Evolutionary conservation across 1,140 invertebrate genomes (phyloP).

Genomic region (Bicyclus anynana): DNA sequence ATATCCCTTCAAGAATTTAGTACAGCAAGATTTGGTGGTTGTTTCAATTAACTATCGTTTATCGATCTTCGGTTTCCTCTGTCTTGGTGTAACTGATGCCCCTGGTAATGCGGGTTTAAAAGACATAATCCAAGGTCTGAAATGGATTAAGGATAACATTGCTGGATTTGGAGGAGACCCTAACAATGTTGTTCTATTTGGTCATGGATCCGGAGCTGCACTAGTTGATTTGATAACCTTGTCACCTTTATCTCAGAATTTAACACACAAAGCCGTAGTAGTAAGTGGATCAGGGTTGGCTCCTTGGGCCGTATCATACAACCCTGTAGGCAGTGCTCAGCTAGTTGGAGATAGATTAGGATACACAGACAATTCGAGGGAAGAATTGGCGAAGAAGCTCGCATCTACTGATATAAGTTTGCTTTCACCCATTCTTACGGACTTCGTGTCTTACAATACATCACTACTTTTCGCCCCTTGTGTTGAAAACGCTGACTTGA

Average conservation of each 20-base stretch:
- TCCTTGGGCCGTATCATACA: slow-evolving; percentile 81
- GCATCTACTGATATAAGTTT: slow-evolving; percentile 35
- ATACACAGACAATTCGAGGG: slow-evolving; percentile 35
- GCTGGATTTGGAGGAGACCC: slow-evolving; percentile 82
- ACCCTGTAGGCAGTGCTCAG: slow-evolving; percentile 71
- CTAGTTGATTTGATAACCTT: slow-evolving; percentile 81
- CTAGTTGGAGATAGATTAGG: slow-evolving; percentile 45
- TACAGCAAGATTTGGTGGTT: slow-evolving; percentile 46
- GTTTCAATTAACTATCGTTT: slow-evolving; percentile 56
- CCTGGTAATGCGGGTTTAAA: slow-evolving; percentile 82
- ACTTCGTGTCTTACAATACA: slow-evolving; percentile 49
- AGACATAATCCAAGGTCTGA: slow-evolving; percentile 80
- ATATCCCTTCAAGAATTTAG: slow-evolving; percentile 37
- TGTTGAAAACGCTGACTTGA: slow-evolving; percentile 44
- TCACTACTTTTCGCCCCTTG: slow-evolving; percentile 59
- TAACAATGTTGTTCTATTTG: slow-evolving; percentile 78
- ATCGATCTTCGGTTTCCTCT: slow-evolving; percentile 80
- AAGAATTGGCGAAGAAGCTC: slow-evolving; percentile 41
- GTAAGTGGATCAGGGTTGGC: slow-evolving; percentile 82
- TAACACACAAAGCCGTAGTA: slow-evolving; percentile 78
- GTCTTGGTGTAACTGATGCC: slow-evolving; percentile 73
- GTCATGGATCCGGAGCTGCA: slow-evolving; percentile 81
- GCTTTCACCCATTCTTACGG: slow-evolving; percentile 31
- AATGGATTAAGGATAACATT: slow-evolving; percentile 82
- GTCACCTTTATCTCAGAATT: slow-evolving; percentile 75